phyloP scores from a whole-genome alignment of 2,113 vertebrate species.

The Campylorhamphus procurvoides region DNA sequence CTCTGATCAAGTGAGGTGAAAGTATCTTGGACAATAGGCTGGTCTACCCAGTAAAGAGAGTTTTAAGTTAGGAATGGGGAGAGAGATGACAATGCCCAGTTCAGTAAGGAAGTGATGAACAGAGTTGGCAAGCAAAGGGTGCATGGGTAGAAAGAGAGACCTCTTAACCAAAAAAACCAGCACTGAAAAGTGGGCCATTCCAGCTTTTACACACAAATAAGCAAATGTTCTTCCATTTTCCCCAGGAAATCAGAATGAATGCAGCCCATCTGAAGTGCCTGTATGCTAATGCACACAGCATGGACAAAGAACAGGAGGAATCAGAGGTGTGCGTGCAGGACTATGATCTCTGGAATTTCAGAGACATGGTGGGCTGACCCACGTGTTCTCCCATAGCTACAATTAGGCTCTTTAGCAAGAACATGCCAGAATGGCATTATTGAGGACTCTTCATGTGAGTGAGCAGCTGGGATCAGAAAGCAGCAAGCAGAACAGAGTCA shows the following conservation, averaged over 20 bases:
- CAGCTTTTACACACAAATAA: not conserved
- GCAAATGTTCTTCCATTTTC: not conserved
- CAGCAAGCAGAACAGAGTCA: not conserved
- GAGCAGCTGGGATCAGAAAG: not conserved
- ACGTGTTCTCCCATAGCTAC: not conserved
- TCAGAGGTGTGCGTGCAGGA: not conserved
- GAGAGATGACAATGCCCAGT: not conserved
- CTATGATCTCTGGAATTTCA: not conserved
- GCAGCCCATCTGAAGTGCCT: not conserved
- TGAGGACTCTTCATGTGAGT: fast-evolving
- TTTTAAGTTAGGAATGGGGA: not conserved
- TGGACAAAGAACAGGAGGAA: not conserved
- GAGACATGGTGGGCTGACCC: not conserved
- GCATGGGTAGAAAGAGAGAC: not conserved
- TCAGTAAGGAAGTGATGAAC: not conserved
- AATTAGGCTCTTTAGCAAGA: not conserved
- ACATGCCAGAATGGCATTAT: not conserved
- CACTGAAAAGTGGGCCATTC: not conserved
- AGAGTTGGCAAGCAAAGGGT: not conserved
- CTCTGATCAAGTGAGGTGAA: not conserved
- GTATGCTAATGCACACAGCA: not conserved
- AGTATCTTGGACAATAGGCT: not conserved
- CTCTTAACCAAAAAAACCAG: not conserved
- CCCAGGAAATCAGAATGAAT: not conserved
- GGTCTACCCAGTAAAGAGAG: not conserved